phyloP scores from a whole-genome alignment of 53 echinoderm and acorn worm genomes.

The Paelopatides confundens region DNA sequence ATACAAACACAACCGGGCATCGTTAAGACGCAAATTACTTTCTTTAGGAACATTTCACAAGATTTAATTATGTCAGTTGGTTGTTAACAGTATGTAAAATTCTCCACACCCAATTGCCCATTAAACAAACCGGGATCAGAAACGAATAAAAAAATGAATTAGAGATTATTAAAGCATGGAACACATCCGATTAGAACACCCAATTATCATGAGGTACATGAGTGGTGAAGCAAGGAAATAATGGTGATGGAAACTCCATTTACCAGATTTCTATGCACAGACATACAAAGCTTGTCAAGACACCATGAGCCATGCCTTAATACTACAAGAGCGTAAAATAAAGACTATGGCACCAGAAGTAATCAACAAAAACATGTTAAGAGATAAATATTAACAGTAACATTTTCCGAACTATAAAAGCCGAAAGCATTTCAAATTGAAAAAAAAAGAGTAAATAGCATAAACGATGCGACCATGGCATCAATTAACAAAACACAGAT shows the following conservation, averaged over 20 bases:
- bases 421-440: neutral
- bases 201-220: neutral
- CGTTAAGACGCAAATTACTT: too few species aligned
- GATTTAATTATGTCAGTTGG: too few species aligned
- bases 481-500: neutral
- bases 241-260: neutral
- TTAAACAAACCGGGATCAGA: too few species aligned
- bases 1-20: too few species aligned
- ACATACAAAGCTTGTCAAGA: neutral
- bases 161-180: conserved; percentile 8
- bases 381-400: neutral
- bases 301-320: conserved; percentile 1
- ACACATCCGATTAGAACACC: neutral
- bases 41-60: too few species aligned
- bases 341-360: neutral
- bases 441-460: neutral
- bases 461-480: neutral
- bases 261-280: neutral
- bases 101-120: too few species aligned
- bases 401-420: conserved; percentile 16
- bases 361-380: neutral
- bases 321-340: neutral
- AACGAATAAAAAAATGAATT: conserved; percentile 5
- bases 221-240: conserved; percentile 24
- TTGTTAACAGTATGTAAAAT: too few species aligned